Evolutionary conservation across 1,140 invertebrate genomes (phyloP).

Genomic region (Antheraea mylitta): DNA sequence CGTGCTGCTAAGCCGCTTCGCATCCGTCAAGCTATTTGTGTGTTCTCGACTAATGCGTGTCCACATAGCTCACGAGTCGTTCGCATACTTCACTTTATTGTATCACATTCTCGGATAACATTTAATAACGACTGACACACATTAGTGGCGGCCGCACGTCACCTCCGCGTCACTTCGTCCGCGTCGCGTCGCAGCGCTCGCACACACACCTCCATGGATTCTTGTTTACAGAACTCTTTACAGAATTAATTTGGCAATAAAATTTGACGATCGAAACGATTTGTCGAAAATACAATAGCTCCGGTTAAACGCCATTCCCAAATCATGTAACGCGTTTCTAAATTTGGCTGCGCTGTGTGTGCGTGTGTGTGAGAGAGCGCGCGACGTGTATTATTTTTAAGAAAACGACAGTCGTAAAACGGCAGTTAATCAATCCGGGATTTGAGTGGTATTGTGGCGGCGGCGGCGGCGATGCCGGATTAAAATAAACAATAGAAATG

Average conservation of each 20-base stretch:
- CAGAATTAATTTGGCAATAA: slow-evolving; percentile 3
- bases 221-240: background rate
- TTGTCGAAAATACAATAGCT: slow-evolving; percentile 3
- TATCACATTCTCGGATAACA: too few species aligned
- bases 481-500: slow-evolving; percentile 32
- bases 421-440: slow-evolving; percentile 32
- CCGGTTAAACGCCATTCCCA: slow-evolving; percentile 8
- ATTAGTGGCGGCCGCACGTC: too few species aligned
- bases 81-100: too few species aligned
- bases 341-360: slow-evolving; percentile 15
- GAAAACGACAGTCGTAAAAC: slow-evolving; percentile 30
- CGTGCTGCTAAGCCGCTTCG: too few species aligned
- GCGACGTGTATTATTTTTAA: slow-evolving; percentile 23
- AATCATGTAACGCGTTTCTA: slow-evolving; percentile 23
- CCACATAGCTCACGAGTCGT: too few species aligned
- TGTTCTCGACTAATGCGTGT: too few species aligned
- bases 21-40: too few species aligned
- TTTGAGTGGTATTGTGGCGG: slow-evolving; percentile 15
- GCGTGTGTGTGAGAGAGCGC: background rate
- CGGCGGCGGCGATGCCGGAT: slow-evolving; percentile 12
- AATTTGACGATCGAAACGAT: background rate
- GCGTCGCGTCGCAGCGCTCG: too few species aligned
- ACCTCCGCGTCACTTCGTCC: too few species aligned
- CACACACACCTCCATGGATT: background rate
- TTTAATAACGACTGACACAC: too few species aligned